Base-by-base conservation (phyloP, 2,888 invertebrate species). In the Cetonia aurata region DNA sequence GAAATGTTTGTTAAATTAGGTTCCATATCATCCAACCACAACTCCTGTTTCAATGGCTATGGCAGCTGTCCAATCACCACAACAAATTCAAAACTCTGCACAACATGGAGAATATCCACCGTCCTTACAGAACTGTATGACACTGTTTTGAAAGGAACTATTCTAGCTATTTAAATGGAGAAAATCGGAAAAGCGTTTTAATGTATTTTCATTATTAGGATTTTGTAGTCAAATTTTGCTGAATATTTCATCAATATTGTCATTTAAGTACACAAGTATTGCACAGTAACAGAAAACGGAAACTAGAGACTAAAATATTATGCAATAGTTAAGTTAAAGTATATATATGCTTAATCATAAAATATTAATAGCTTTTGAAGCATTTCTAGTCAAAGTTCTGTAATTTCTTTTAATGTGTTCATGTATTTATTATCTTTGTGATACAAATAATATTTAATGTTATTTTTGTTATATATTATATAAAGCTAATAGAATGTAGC, bases 1-100 rank as follows among this genome's bases (percentile, higher is more conserved):
- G 55, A 42, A 56, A 44, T 37, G 15, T 48, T 46, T 57, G n/a
- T 60, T 4, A 41, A 56, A 33, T 70, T 70, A 85, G 85, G 84
- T 85, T 6, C 83, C 85, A 6, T 85, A 85, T 77, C 85, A 85
- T 77, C 83, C 85, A 42, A 79, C 81, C 9, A 80, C 81, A 37
- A 84, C 85, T 1, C 85, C 85, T 3, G 85, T 84, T 60, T 84
- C 85, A 3, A 85, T 85, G 85, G 83, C 79, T 70, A 79, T 84
- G 78, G 84, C 84, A 25, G 84, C 84, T 48, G 85, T 83, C 12
- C 85, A 85, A 72, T 82, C 83, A 3, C 82, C 84, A 0, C 85
- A 85, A 74, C 84, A 84, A 77, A 83, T 84, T 71, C 84, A 84
- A 77, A 80, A 81, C 37, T 79, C 84, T 6, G 78, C 79, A 6